These are phyloP conservation scores for Microctenopoma steveboyesi DNA, from an alignment of 2,797 vertebrate species.

Conservation along the genomic window DNA sequence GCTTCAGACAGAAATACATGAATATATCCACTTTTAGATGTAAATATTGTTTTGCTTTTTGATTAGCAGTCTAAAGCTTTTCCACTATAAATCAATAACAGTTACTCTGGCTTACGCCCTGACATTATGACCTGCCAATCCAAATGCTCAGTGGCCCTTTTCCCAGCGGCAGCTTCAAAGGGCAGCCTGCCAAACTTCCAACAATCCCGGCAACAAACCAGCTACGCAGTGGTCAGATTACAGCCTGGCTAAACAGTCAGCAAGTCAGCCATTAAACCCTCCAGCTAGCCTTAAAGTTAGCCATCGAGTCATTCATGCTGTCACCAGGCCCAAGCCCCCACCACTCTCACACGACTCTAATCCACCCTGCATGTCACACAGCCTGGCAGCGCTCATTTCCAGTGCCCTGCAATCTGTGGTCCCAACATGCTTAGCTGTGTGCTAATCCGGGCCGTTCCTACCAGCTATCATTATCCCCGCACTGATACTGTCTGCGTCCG, in stretches of 20 bases:
- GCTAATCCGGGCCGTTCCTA: constrained; percentile 74
- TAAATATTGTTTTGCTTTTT: constrained; percentile 21
- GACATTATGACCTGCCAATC: constrained; percentile 53
- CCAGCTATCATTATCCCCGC: constrained; percentile 70
- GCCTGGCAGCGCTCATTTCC: constrained; percentile 68
- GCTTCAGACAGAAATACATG: constrained; percentile 1
- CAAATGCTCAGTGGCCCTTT: constrained; percentile 44
- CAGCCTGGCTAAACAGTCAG: constrained; percentile 14
- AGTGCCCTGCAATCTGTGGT: constrained; percentile 78
- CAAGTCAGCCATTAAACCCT: constrained; percentile 37
- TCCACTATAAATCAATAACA: constrained; percentile 40
- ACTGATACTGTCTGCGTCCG: constrained; percentile 67
- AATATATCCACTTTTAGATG: constrained; percentile 13
- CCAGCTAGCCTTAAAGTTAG: constrained; percentile 47
- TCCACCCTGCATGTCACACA: constrained; percentile 54
- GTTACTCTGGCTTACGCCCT: constrained; percentile 43
- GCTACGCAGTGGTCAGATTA: constrained; percentile 23
- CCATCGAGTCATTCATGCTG: constrained; percentile 36
- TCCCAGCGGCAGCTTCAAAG: constrained; percentile 40
- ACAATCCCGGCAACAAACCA: constrained; percentile 34
- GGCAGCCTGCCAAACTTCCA: constrained; percentile 55
- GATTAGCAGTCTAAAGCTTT: constrained; percentile 48
- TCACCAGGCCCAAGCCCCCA: constrained; percentile 30
- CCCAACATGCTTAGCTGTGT: constrained; percentile 76
- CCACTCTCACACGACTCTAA: constrained; percentile 56